Conservation (phyloP, 1,140 invertebrate genomes). For the Papilio xuthus region DNA sequence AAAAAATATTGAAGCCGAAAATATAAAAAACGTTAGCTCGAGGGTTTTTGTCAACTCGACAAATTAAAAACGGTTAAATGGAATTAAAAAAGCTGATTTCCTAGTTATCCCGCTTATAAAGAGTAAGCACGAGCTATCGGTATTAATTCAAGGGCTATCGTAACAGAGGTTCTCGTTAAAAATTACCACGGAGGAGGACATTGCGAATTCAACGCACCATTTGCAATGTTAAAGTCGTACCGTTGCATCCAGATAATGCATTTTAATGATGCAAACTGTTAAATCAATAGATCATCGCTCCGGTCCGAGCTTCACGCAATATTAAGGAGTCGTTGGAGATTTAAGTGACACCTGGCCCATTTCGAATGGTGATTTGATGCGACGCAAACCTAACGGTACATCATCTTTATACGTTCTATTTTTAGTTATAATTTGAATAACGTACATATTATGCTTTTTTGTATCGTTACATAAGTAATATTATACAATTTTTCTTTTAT, state of each 20-base stretch:
- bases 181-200: constrained; percentile 73
- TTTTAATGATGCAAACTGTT: constrained; percentile 77
- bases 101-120: constrained; percentile 51
- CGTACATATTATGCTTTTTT: background rate
- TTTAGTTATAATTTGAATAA: background rate
- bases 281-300: constrained; percentile 64
- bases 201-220: constrained; percentile 74
- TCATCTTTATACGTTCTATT: constrained; percentile 5
- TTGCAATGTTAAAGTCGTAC: constrained; percentile 77
- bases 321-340: constrained; percentile 57
- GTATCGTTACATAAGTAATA: background rate
- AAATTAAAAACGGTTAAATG: constrained; percentile 31
- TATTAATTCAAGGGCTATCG: constrained; percentile 75
- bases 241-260: constrained; percentile 78
- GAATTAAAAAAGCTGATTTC: constrained; percentile 46
- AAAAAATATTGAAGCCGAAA: constrained; percentile 14
- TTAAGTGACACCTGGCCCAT: constrained; percentile 58
- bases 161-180: constrained; percentile 73
- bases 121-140: constrained; percentile 49
- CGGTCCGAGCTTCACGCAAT: constrained; percentile 50
- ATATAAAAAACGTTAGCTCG: constrained; percentile 19
- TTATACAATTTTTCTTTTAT: no score
- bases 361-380: constrained; percentile 51
- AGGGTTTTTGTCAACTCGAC: constrained; percentile 22
- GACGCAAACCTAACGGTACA: constrained; percentile 11